A percentile compares a stretch with the other conserved stretches of the same genome.
Evolutionary conservation across 2,113 vertebrate species (phyloP).

Genomic region (Chascanopsetta lugubris): DNA sequence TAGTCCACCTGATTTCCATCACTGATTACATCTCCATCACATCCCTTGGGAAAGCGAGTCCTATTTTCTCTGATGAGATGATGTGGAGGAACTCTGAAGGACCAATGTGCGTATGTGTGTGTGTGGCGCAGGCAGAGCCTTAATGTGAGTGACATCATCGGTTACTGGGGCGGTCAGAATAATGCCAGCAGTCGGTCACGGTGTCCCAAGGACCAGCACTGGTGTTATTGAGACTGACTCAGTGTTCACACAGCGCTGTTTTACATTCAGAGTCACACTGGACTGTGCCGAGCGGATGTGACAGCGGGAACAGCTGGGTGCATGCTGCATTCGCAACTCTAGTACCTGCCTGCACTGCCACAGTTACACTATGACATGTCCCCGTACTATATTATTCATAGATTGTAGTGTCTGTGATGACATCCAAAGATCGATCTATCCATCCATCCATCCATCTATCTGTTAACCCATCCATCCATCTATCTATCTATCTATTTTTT

Average conservation of each 20-base stretch:
- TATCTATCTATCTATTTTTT: too few species aligned
- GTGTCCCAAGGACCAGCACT: constrained; percentile 74
- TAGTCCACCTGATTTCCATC: not conserved
- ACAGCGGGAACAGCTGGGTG: not conserved
- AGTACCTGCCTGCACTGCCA: not conserved
- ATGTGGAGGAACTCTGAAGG: not conserved
- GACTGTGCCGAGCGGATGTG: constrained; percentile 12
- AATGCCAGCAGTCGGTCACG: constrained; percentile 79
- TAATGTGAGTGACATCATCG: constrained; percentile 46
- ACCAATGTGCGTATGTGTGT: too few species aligned
- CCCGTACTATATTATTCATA: not conserved
- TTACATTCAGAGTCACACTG: constrained; percentile 7
- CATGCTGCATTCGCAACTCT: not conserved
- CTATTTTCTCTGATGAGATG: not conserved
- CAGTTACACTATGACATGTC: too few species aligned
- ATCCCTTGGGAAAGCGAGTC: not conserved
- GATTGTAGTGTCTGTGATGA: too few species aligned
- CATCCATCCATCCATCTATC: too few species aligned
- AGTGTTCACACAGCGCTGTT: constrained; percentile 34
- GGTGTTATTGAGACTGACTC: constrained; percentile 79
- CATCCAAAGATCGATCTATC: too few species aligned
- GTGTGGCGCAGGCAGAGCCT: not conserved
- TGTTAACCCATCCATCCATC: too few species aligned
- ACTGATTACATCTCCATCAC: not conserved
- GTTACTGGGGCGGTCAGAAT: constrained; percentile 75